Base-by-base conservation (phyloP, 2,113 vertebrate species). In the Sapayoa aenigma region DNA sequence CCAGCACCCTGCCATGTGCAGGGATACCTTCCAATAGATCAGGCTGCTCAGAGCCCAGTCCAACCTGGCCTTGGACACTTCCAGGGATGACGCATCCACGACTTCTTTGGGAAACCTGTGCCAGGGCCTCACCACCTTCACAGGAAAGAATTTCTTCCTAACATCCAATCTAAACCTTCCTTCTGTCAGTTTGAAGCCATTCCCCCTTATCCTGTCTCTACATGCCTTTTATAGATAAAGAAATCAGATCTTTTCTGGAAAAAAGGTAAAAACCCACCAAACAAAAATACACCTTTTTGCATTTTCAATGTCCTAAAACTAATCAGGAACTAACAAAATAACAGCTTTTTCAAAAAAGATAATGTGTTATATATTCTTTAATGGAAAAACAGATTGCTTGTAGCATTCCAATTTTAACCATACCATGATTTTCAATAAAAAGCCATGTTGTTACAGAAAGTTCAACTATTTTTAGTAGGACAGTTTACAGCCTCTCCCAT, bases 381-480 rank as follows among this genome's bases (percentile, higher is more conserved):
- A 83, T 27, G 12, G 55, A 69, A 92, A 83, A 92, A 23, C 1
- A 39, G 14, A 62, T 77, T 81, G 42, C 27, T 71, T 55, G 11
- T 25, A 6, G 6, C 5, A 55, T 71, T 84, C 74, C 20, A 28
- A 41, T 63, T 90, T 74, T 71, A 93, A 88, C 27, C 46, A 62
- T 35, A 6, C 8, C 31, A 17, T 50, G 60, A 42, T 74, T 89
- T 87, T 72, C 68, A 77, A 37, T 81, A 58, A 62, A 74, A 92
- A 79, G 3, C 35, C 50, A 28, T 13, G 16, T 47, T 53, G 42
- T 55, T 67, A 39, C 35, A 80, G 72, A 75, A 94, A 90, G 27
- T 77, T 84, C 73, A 84, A 56, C 58, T 92, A 30, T 85, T 90
- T 95, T 90, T 80, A 82, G 71, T 41, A 55, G 46, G 79, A 75